Base-by-base conservation (phyloP, 2,113 vertebrate genomes). In the Colaptes auratus region DNA sequence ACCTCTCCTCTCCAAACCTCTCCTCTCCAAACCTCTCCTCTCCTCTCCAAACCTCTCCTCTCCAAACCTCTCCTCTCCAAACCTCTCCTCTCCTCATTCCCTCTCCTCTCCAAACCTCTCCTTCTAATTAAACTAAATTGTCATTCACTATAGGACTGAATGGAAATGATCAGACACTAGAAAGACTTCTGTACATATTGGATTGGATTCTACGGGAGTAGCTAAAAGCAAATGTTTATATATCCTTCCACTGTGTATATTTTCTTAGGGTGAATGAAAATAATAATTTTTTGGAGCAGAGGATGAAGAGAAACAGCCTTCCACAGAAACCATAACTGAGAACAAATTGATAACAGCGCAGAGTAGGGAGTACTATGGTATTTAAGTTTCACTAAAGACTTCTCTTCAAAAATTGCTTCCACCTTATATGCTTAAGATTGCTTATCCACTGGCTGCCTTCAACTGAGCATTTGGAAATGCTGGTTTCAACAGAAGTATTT, bases 261-360 rank as follows among this genome's bases (percentile, higher is more conserved):
- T 94, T 96, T 91, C 72, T 86, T 91, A 94, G 69, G 42, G 19
- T 88, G 75, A 91, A 94, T 74, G 85, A 91, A 96, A 96, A 96
- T 20, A 93, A 46, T 87, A 91, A 86, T 53, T 66, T 93, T 69
- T 93, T 88, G 80, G 82, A 96, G 60, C 79, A 90, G 28, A 4
- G 65, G 56, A 88, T 56, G 48, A 46, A 93, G 85, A 93, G 93
- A 94, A 94, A 86, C 52, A 94, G 72, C 60, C 89, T 91, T 91
- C 35, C 79, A 77, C 3, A 1, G 86, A 90, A 95, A 92, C 36
- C 92, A 88, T 76, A 93, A 73, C 72, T 60, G 67, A 86, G 88
- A 79, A 94, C 39, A 89, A 88, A 70, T 92, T 59, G 59, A 33
- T 91, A 94, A 89, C 44, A 76, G 17, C 18, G 82, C 72, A 80